phyloP scores from a whole-genome alignment of 2,888 invertebrate species.

The Rhagonycha lutea region DNA sequence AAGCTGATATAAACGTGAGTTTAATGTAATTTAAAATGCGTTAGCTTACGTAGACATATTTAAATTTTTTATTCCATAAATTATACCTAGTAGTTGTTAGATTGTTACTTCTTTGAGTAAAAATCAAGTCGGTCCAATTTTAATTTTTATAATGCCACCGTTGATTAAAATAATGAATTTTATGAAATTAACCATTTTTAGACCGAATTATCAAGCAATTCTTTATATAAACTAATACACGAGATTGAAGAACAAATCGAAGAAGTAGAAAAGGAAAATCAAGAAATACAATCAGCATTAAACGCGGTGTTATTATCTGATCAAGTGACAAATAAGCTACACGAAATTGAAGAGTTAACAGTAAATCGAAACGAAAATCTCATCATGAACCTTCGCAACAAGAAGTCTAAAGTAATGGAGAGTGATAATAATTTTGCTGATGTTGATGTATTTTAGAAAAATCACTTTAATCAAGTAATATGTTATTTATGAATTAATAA shows the following conservation, averaged over 20 bases:
- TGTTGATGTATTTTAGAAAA: not conserved
- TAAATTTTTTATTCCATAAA: not conserved
- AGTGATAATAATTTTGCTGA: not conserved
- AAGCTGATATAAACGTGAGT: conserved; percentile 34
- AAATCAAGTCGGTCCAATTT: not conserved
- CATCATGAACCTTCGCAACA: conserved; percentile 18
- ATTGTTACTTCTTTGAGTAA: not conserved
- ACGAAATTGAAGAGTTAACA: conserved; percentile 21
- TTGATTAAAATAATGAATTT: not conserved
- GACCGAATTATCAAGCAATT: conserved; percentile 7
- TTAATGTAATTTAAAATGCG: not conserved
- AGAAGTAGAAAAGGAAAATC: conserved; percentile 11
- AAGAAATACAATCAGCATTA: conserved; percentile 13
- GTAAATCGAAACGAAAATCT: conserved; percentile 22
- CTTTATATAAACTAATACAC: conserved; percentile 10
- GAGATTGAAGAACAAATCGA: conserved; percentile 13
- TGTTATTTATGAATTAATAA: not conserved
- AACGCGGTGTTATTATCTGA: conserved; percentile 3
- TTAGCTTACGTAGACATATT: not conserved
- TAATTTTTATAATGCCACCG: not conserved
- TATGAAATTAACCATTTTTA: not conserved
- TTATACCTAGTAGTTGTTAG: not conserved
- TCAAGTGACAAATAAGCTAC: conserved; percentile 7
- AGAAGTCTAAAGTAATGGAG: conserved; percentile 11
- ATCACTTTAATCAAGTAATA: not conserved